These are phyloP conservation scores for Noctua fimbriata DNA, from an alignment of 2,888 invertebrate species.

Conservation along the genomic window DNA sequence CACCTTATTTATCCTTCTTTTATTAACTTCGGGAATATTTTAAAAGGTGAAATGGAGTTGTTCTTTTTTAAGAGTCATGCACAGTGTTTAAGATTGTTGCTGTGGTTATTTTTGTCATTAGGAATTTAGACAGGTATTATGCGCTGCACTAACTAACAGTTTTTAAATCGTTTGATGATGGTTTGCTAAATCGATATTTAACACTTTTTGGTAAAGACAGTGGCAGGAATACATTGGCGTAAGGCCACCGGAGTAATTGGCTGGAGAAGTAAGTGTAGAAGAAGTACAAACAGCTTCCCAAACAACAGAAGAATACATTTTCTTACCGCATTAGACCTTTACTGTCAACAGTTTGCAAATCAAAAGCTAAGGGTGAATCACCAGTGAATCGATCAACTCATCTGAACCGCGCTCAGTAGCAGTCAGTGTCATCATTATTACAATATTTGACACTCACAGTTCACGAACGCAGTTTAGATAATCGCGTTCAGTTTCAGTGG, in stretches of 20 bases:
- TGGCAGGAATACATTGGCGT: background rate
- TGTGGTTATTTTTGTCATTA: background rate
- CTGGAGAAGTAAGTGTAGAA: background rate
- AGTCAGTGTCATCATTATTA: background rate
- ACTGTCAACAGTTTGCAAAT: background rate
- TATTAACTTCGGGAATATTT: slow-evolving; percentile 45
- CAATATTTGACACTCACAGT: background rate
- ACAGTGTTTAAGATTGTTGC: background rate
- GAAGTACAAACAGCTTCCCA: background rate
- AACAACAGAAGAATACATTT: background rate
- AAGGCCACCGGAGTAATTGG: background rate
- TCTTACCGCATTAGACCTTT: background rate
- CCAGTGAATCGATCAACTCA: background rate
- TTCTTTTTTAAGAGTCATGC: background rate
- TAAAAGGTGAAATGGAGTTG: background rate
- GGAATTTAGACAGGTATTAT: background rate
- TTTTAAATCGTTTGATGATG: background rate
- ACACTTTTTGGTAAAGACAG: background rate
- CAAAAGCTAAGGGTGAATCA: background rate
- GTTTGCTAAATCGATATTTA: background rate
- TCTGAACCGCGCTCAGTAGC: background rate
- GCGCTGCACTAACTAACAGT: background rate
- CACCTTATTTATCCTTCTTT: slow-evolving; percentile 56
- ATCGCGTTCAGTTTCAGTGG: background rate
- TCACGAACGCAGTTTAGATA: background rate